Percentiles rank a stretch among this genome's conserved stretches.
phyloP scores from a whole-genome alignment of 2,888 invertebrate species.

The Octodonta nipae region DNA sequence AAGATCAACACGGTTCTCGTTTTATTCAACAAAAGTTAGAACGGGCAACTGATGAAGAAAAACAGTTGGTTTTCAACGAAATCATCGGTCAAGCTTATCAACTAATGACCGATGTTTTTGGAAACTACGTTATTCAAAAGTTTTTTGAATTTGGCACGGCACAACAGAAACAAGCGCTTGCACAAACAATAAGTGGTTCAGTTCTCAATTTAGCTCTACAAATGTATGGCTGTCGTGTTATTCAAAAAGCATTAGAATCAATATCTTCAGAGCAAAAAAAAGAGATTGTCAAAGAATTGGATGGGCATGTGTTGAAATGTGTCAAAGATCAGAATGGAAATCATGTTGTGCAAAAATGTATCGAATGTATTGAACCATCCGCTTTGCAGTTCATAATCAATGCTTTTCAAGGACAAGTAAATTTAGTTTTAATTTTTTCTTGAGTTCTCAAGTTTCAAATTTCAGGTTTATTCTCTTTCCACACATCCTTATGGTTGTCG shows the following conservation, averaged over 20 bases:
- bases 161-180: slow-evolving; percentile 93
- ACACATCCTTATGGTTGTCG: slow-evolving; percentile 99
- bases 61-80: slow-evolving; percentile 96
- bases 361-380: slow-evolving; percentile 95
- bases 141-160: slow-evolving; percentile 98
- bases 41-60: slow-evolving; percentile 87
- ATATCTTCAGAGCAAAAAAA: slow-evolving; percentile 92
- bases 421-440: too few relatives aligned
- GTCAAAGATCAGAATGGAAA: slow-evolving; percentile 99
- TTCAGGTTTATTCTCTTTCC: slow-evolving; percentile 88
- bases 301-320: slow-evolving; percentile 95
- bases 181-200: slow-evolving; percentile 82
- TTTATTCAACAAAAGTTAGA: slow-evolving; percentile 99
- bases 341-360: slow-evolving; percentile 99
- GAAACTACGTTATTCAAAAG: slow-evolving; percentile 97
- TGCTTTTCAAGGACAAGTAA: too few relatives aligned
- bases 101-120: slow-evolving; percentile 99
- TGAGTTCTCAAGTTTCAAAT: slow-evolving; percentile 1
- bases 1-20: slow-evolving; percentile 97
- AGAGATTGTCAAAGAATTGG: slow-evolving; percentile 92
- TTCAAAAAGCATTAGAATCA: slow-evolving; percentile 96
- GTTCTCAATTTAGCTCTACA: slow-evolving; percentile 92
- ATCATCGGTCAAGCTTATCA: slow-evolving; percentile 89
- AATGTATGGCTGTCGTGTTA: slow-evolving; percentile 99
- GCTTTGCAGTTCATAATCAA: slow-evolving; percentile 82